phyloP scores from a whole-genome alignment of 2,113 vertebrate species.

The Cavia porcellus region DNA sequence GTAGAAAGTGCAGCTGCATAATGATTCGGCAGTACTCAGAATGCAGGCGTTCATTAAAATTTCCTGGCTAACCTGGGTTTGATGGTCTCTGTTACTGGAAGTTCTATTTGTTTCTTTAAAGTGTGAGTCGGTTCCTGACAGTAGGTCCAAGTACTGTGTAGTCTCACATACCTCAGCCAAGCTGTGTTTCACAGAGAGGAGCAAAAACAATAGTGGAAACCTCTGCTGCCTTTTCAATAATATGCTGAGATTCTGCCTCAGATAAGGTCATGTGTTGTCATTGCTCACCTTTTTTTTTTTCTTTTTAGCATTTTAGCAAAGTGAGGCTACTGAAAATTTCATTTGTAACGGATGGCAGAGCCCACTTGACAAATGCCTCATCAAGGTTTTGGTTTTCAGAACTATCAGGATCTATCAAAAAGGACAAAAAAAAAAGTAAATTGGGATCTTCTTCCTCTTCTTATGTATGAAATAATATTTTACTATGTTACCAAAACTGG shows the following conservation, averaged over 20 bases:
- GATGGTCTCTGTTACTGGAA: not conserved
- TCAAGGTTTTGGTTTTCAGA: not conserved
- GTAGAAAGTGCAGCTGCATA: not conserved
- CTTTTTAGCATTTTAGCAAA: not conserved
- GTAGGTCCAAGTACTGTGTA: not conserved
- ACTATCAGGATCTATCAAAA: not conserved
- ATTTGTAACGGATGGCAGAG: not conserved
- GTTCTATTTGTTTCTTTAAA: constrained; percentile 13
- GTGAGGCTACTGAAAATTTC: not conserved
- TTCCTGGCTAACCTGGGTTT: not conserved
- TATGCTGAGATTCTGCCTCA: not conserved
- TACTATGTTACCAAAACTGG: not conserved
- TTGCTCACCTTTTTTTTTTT: not conserved
- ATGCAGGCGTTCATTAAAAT: not conserved
- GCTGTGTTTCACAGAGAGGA: not conserved
- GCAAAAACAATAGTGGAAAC: not conserved
- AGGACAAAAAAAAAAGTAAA: not conserved
- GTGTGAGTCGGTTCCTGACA: not conserved
- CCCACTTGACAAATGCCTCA: not conserved
- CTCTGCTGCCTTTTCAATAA: not conserved
- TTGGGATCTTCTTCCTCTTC: not conserved
- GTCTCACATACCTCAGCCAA: not conserved
- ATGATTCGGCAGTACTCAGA: not conserved
- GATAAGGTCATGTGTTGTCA: not conserved
- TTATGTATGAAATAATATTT: not conserved